A percentile compares a stretch with the other conserved stretches of the same genome.
These are phyloP conservation scores for Acanthopagrus latus DNA, from an alignment of 2,797 vertebrate species.

Conservation along the genomic window DNA sequence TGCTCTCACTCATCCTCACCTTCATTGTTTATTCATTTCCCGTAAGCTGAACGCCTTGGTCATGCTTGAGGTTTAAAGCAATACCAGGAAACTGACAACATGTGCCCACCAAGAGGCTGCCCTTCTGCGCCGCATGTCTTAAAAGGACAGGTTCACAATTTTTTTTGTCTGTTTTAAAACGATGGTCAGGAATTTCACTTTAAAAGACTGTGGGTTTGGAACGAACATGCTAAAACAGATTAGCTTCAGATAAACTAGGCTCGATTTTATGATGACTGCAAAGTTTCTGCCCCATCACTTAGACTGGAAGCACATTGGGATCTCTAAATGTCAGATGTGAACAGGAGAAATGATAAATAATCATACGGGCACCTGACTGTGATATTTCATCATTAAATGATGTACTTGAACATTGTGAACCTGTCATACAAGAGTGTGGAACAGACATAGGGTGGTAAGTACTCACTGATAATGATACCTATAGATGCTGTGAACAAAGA, in stretches of 20 bases:
- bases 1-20: constrained; percentile 54
- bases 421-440: background rate
- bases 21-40: constrained; percentile 77
- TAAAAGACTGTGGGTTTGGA: background rate
- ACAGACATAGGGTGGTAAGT: background rate
- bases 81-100: constrained; percentile 67
- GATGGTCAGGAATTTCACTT: no score
- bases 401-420: no score
- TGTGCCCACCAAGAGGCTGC: constrained; percentile 38
- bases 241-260: background rate
- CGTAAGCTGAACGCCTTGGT: constrained; percentile 68
- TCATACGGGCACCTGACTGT: background rate
- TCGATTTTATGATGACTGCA: background rate
- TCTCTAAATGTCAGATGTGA: background rate
- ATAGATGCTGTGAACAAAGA: background rate
- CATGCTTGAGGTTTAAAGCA: constrained; percentile 65
- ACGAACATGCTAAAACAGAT: background rate
- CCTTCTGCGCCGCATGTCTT: background rate
- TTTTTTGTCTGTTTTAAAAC: background rate
- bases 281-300: background rate
- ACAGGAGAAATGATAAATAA: background rate
- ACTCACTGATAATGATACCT: background rate
- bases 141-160: constrained; percentile 7
- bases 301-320: background rate
- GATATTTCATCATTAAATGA: background rate